A percentile compares a stretch with the other conserved stretches of the same genome.
These are phyloP conservation scores for Cichlasoma orientale DNA, from an alignment of 2,797 vertebrate species.

Conservation along the genomic window DNA sequence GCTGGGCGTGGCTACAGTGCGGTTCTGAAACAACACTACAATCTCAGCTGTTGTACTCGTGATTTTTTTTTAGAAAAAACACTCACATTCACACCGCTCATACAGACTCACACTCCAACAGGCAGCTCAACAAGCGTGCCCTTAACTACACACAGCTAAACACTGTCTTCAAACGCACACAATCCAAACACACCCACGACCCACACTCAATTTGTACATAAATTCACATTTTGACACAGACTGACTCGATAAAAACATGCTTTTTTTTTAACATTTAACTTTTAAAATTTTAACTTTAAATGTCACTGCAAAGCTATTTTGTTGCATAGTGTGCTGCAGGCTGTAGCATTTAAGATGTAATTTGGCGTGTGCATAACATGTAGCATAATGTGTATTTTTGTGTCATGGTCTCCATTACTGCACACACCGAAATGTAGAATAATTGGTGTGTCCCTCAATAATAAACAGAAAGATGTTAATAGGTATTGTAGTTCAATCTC, in stretches of 20 bases:
- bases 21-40: slow-evolving; percentile 86
- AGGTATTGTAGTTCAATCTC: slow-evolving; percentile 60
- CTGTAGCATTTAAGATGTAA: neutral
- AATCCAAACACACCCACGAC: slow-evolving; percentile 21
- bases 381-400: neutral
- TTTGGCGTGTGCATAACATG: neutral
- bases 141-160: neutral
- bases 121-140: neutral
- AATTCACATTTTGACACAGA: slow-evolving; percentile 6
- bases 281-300: neutral
- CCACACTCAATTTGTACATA: slow-evolving; percentile 9
- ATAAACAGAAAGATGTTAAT: slow-evolving; percentile 59
- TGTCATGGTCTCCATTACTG: neutral
- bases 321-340: slow-evolving; percentile 4
- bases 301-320: neutral
- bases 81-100: slow-evolving; percentile 25
- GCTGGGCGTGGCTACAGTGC: slow-evolving; percentile 97
- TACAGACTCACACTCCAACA: slow-evolving; percentile 14
- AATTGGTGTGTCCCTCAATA: slow-evolving; percentile 12
- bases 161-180: neutral
- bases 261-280: neutral
- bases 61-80: slow-evolving; percentile 33
- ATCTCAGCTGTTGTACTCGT: slow-evolving; percentile 53
- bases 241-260: slow-evolving; percentile 12
- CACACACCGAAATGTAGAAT: slow-evolving; percentile 3